Conservation (phyloP, 2,888 invertebrate genomes). For the Xestia ashworthii region DNA sequence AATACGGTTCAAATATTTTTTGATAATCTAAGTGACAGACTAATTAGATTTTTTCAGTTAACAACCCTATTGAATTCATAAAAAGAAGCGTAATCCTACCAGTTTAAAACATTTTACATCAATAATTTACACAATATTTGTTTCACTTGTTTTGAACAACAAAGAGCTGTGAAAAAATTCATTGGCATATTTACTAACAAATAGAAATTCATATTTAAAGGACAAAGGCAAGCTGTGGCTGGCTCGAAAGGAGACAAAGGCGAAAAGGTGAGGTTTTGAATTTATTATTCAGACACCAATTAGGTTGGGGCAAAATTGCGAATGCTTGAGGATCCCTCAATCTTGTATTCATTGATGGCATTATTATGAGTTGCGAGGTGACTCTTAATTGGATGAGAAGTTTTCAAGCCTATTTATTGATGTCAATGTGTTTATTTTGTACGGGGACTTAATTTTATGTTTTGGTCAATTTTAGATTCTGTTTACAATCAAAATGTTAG, state of each 20-base stretch:
- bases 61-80: too few species aligned
- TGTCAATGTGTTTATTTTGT: background rate
- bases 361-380: conserved; percentile 32
- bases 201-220: conserved; percentile 67
- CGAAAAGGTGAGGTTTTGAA: conserved; percentile 81
- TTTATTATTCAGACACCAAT: conserved; percentile 61
- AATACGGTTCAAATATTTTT: too few species aligned
- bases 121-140: background rate
- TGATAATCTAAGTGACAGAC: too few species aligned
- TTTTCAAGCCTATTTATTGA: conserved; percentile 11
- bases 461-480: too few species aligned
- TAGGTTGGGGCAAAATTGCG: conserved; percentile 51
- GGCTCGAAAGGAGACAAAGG: conserved; percentile 82
- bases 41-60: too few species aligned
- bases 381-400: conserved; percentile 46
- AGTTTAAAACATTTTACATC: background rate
- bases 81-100: background rate
- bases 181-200: conserved; percentile 49
- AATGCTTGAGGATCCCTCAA: conserved; percentile 39
- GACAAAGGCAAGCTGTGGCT: conserved; percentile 65
- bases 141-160: background rate
- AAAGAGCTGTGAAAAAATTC: conserved; percentile 37
- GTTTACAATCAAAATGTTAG: background rate
- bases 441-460: background rate
- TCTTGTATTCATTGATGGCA: conserved; percentile 50